Conservation (phyloP, 1,140 invertebrate genomes). For the Melitaea cinxia region DNA sequence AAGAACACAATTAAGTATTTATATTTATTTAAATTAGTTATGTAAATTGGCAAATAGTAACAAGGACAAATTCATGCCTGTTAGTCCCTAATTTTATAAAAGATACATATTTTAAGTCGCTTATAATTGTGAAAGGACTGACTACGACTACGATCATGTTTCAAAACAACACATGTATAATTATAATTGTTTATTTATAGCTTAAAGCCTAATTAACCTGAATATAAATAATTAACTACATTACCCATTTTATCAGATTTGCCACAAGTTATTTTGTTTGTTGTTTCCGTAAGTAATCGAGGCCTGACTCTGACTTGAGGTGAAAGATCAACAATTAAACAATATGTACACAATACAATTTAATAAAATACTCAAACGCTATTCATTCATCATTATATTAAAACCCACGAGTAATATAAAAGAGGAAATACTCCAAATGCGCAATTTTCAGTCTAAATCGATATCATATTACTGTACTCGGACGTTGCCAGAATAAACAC, state of each 20-base stretch:
- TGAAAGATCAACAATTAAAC: too few species aligned
- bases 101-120: too few species aligned
- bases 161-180: too few species aligned
- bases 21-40: too few species aligned
- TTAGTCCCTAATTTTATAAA: too few species aligned
- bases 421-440: neutral
- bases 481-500: neutral
- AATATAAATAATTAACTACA: neutral
- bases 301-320: neutral
- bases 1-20: too few species aligned
- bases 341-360: too few species aligned
- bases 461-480: neutral
- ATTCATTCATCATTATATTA: neutral
- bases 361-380: too few species aligned
- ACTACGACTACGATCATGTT: too few species aligned
- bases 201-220: neutral
- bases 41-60: too few species aligned
- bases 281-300: constrained; percentile 1
- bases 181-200: neutral
- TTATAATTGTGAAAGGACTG: too few species aligned
- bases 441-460: neutral
- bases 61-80: too few species aligned
- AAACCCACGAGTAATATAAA: neutral
- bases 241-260: neutral
- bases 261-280: neutral